A percentile compares a stretch with the other conserved stretches of the same genome.
Conservation (phyloP, 2,113 vertebrate genomes). For the Pseudorectes ferrugineus region DNA sequence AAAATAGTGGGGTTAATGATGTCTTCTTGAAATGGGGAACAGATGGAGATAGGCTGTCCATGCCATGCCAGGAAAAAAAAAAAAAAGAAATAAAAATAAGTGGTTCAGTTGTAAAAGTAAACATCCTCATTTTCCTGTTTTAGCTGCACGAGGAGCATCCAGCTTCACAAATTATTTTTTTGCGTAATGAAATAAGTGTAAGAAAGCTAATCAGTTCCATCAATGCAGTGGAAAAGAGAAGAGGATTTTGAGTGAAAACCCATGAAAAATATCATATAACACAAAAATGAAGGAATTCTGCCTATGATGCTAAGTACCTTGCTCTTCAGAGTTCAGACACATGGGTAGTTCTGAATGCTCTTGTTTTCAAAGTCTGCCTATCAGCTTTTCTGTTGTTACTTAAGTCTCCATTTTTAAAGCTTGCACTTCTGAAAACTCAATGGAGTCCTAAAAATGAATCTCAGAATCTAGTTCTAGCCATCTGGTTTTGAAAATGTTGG, state of each 20-base stretch:
- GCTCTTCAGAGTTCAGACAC: not conserved
- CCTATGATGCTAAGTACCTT: not conserved
- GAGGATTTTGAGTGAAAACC: not conserved
- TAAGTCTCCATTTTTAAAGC: not conserved
- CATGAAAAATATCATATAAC: not conserved
- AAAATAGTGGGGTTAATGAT: not conserved
- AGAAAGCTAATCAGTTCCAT: not conserved
- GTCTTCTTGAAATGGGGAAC: not conserved
- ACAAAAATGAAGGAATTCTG: not conserved
- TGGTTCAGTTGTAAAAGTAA: not conserved
- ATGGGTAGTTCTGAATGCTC: not conserved
- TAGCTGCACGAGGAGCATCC: not conserved
- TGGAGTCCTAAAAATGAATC: not conserved
- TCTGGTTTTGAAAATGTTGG: not conserved
- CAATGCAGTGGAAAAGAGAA: not conserved
- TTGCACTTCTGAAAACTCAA: not conserved
- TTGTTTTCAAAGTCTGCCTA: not conserved
- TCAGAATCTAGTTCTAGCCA: not conserved
- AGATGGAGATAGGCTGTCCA: not conserved
- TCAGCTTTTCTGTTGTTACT: not conserved
- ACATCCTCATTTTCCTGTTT: not conserved
- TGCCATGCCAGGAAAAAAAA: not conserved
- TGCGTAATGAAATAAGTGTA: not conserved
- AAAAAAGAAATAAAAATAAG: not conserved
- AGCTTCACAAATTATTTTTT: not conserved